Evolutionary conservation across 2,888 invertebrate species (phyloP), one percentile per base, ranked within the genome.

Genomic region (Adineta ricciae): DNA sequence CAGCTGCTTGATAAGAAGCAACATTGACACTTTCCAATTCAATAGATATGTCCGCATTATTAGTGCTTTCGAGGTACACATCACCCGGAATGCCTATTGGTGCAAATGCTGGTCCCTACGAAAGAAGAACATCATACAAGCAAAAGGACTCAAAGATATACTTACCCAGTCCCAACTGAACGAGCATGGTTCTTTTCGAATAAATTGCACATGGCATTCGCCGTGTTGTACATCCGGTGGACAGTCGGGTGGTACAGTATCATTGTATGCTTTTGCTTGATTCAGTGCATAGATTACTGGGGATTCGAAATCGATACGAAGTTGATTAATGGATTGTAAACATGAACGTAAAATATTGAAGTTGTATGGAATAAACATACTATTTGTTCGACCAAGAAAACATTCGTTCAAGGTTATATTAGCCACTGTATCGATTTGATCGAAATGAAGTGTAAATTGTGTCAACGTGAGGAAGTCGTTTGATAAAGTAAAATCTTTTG

Each of bases 91-190:
- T 24, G 64, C 85, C 85, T 54, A 85, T 85, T 83, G 50, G 21
- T 87, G 97, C 95, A 87, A 96, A 95, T 0, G 96, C 94, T 0
- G 97, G 96, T 46, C 97, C 97, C 56, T 56, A 4, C n/a, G 24
- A 56, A 56, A 56, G 5, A 56, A n/a, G n/a, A n/a, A n/a, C n/a
- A n/a, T n/a, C 56, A 46, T 46, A 46, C 46, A 46, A 46, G 46
- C 5, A 46, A 46, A 46, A 46, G 46, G 11, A 46, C 11, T 46
- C 46, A 8, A 46, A 46, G 11, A 46, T 46, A 46, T 8, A 46
- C 46, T 8, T 46, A 46, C 46, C 96, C 97, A 97, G 89, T 96
- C 97, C 95, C 98, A 97, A 54, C 94, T 92, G 89, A 96, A 99
- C 0, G 96, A 95, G 14, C 96, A 94, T 91, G 96, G 91, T 41